Conservation (phyloP, 2,888 invertebrate species). For the Arrhopalites spinosus region DNA sequence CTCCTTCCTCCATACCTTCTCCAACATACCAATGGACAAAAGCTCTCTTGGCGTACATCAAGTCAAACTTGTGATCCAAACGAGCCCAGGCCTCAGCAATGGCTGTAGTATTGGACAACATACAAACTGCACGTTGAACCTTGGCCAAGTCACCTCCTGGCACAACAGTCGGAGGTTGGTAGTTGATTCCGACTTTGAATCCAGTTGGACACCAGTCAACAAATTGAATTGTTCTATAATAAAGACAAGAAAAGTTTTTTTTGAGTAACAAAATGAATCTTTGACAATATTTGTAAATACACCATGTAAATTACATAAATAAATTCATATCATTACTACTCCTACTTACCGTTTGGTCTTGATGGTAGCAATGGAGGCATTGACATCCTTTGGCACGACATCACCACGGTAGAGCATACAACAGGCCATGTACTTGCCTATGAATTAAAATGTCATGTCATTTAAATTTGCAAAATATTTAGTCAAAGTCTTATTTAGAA, state of each 20-base stretch:
- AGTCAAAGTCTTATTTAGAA: background rate
- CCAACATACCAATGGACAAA: constrained; percentile 87
- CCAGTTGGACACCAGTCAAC: constrained; percentile 61
- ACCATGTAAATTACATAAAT: background rate
- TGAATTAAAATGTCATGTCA: background rate
- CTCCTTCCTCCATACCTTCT: constrained; percentile 65
- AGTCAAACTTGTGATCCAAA: constrained; percentile 93
- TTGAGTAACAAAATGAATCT: background rate
- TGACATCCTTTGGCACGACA: constrained; percentile 66
- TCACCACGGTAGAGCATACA: constrained; percentile 70
- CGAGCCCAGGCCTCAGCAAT: constrained; percentile 98
- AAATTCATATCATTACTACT: background rate
- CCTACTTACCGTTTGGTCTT: constrained; percentile 65
- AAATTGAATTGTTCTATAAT: background rate
- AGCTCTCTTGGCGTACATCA: constrained; percentile 96
- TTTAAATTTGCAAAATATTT: background rate
- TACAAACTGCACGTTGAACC: constrained; percentile 78
- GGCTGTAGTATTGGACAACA: constrained; percentile 90
- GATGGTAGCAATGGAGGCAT: constrained; percentile 71
- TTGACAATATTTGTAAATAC: background rate
- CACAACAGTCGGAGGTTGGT: constrained; percentile 45
- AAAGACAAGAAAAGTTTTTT: background rate
- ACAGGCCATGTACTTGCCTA: constrained; percentile 62
- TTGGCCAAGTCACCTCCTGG: constrained; percentile 65
- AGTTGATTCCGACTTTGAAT: constrained; percentile 59